Evolutionary conservation across 1,140 invertebrate species (phyloP).

Genomic region (Atta cephalotes): DNA sequence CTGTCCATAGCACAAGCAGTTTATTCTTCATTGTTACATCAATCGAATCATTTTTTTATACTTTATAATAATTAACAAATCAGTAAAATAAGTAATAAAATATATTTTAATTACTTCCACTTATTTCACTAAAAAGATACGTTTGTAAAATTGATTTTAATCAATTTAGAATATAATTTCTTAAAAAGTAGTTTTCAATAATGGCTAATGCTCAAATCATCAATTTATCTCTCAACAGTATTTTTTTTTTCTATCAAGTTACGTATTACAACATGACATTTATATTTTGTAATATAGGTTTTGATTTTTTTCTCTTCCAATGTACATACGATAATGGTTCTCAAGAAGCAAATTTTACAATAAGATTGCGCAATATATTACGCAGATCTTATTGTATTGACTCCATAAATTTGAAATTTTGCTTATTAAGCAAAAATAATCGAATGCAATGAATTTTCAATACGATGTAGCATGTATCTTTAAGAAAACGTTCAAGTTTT

Average conservation of each 20-base stretch:
- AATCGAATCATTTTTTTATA: slow-evolving; percentile 25
- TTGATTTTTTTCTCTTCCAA: slow-evolving; percentile 75
- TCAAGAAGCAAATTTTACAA: slow-evolving; percentile 72
- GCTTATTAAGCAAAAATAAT: slow-evolving; percentile 57
- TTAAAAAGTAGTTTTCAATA: slow-evolving; percentile 21
- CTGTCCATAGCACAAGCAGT: slow-evolving; percentile 84
- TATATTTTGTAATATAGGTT: slow-evolving; percentile 61
- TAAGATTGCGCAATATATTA: slow-evolving; percentile 6
- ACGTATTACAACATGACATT: slow-evolving; percentile 59
- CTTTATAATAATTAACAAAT: slow-evolving; percentile 36
- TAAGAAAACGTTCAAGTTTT: slow-evolving; percentile 54
- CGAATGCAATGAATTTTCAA: slow-evolving; percentile 52
- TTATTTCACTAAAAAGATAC: slow-evolving; percentile 54
- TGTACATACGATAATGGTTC: slow-evolving; percentile 74
- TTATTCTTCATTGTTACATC: slow-evolving; percentile 55
- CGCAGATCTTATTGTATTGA: no score
- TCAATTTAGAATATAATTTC: slow-evolving; percentile 11
- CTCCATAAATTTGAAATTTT: slow-evolving; percentile 39
- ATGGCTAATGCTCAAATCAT: slow-evolving; percentile 33
- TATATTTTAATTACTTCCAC: slow-evolving; percentile 66
- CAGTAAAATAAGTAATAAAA: slow-evolving; percentile 58
- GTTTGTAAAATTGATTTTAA: slow-evolving; percentile 33
- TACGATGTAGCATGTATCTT: slow-evolving; percentile 45
- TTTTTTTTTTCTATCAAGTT: slow-evolving; percentile 11
- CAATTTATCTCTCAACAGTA: slow-evolving; percentile 5